Evolutionary conservation across 64 coral and sea anemone genomes (phyloP).

Genomic region (Pocillopora damicornis): DNA sequence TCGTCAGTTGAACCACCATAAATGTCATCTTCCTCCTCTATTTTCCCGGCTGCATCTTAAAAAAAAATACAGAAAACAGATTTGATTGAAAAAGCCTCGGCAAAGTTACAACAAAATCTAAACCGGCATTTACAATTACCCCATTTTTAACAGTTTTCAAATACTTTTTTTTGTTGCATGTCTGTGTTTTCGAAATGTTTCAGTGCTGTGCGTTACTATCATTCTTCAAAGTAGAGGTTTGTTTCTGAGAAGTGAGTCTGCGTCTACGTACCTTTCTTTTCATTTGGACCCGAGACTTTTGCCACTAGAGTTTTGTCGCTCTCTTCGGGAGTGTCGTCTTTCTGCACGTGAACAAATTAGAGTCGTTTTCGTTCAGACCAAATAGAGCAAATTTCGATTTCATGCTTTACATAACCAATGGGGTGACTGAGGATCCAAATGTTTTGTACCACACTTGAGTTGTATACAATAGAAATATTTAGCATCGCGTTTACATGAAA

Average conservation of each 20-base stretch:
- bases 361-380: not conserved
- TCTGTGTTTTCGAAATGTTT: not conserved
- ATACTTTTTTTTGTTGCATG: too few species aligned
- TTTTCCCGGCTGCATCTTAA: constrained; percentile 22
- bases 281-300: not conserved
- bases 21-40: not conserved
- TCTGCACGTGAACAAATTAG: not conserved
- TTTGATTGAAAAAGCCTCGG: not conserved
- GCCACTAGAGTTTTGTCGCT: not conserved
- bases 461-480: too few species aligned
- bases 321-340: not conserved
- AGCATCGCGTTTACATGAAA: too few species aligned
- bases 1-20: constrained; percentile 22
- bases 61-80: not conserved
- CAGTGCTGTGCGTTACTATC: not conserved
- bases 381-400: too few species aligned
- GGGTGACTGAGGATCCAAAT: too few species aligned
- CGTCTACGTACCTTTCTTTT: constrained; percentile 8
- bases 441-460: too few species aligned
- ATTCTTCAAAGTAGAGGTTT: not conserved
- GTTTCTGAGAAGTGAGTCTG: not conserved
- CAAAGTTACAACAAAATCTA: not conserved
- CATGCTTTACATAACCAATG: too few species aligned
- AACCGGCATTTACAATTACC: not conserved
- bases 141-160: too few species aligned